Base-by-base conservation (phyloP, 2,888 invertebrate species). In the Caenorhabditis imperialis region DNA sequence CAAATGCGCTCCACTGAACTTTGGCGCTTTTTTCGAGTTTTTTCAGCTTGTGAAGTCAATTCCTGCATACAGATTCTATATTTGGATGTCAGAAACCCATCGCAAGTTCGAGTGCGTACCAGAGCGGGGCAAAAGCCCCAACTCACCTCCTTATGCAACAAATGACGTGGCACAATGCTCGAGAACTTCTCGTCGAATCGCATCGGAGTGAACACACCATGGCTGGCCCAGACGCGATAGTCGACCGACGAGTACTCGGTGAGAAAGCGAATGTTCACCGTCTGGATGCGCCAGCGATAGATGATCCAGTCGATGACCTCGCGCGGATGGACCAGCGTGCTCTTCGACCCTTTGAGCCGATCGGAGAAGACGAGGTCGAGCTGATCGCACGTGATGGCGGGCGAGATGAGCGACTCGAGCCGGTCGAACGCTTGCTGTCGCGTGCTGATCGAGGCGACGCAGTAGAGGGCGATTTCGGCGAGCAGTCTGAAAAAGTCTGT, bases 341-440 rank as follows among this genome's bases (percentile, higher is more conserved):
- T 14, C 20, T 54, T 44, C 8, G 54, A 40, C 45, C 50, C 60
- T 67, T 67, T 73, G 38, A 48, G 22, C 5, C 67, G 48, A 50
- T 73, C 73, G 12, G 73, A 73, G n/a, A 73, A 61, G n/a, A 73
- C 65, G 10, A 73, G 54, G 35, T 73, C 73, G 54, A 73, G 22
- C n/a, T 55, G 40, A 44, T 73, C 73, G 16, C 65, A 65, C 1
- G 47, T 48, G 6, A 73, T 33, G 5, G 58, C 35, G 25, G 20
- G 25, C 14, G 44, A 45, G 38, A 65, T 44, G 1, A 65, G 30
- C 5, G 23, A 30, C 7, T 27, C 10, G 33, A 65, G 55, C 55
- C 65, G 65, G 16, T 10, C 25, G 20, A 65, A 57, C 18, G 65
- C 65, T 50, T 57, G 62, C 16, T 44, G 45, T 33, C 37, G 40